Conservation (phyloP, 2,888 invertebrate genomes). For the Pandemis cinnamomeana region DNA sequence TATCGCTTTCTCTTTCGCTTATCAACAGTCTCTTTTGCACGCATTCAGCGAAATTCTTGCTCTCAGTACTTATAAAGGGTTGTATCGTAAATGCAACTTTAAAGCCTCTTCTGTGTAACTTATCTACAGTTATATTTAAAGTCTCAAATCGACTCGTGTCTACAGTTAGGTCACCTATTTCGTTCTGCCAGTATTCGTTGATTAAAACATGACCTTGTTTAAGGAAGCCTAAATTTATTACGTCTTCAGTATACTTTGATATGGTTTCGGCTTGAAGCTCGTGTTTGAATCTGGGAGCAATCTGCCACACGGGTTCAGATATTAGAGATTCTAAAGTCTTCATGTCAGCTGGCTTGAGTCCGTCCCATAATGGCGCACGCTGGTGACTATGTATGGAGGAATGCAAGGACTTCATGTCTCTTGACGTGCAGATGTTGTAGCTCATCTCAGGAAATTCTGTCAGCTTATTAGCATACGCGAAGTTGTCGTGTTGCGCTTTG, state of each 20-base stretch:
- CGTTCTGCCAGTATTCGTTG: conserved; percentile 93
- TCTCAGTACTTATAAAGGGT: conserved; percentile 95
- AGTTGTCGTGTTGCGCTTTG: conserved; percentile 91
- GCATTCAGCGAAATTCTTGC: conserved; percentile 91
- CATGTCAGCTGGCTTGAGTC: conserved; percentile 90
- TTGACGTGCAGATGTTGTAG: conserved; percentile 93
- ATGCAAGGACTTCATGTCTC: conserved; percentile 91
- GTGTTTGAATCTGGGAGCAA: conserved; percentile 87
- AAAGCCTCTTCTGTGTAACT: conserved; percentile 93
- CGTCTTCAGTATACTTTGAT: conserved; percentile 92
- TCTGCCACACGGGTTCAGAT: conserved; percentile 94
- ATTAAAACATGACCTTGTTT: conserved; percentile 91
- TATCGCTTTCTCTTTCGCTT: conserved; percentile 91
- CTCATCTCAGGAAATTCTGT: conserved; percentile 89
- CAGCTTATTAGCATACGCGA: conserved; percentile 89
- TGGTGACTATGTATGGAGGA: conserved; percentile 90
- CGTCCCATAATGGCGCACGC: conserved; percentile 90
- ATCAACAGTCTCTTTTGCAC: conserved; percentile 90
- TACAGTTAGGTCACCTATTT: conserved; percentile 94
- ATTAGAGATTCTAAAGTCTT: conserved; percentile 89
- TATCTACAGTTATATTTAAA: conserved; percentile 90
- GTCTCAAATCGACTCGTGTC: conserved; percentile 91
- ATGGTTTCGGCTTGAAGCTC: conserved; percentile 88
- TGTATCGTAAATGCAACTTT: conserved; percentile 95
- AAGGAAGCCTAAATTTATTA: conserved; percentile 90